phyloP scores from a whole-genome alignment of 2,888 invertebrate genomes.

The Agrotis ipsilon region DNA sequence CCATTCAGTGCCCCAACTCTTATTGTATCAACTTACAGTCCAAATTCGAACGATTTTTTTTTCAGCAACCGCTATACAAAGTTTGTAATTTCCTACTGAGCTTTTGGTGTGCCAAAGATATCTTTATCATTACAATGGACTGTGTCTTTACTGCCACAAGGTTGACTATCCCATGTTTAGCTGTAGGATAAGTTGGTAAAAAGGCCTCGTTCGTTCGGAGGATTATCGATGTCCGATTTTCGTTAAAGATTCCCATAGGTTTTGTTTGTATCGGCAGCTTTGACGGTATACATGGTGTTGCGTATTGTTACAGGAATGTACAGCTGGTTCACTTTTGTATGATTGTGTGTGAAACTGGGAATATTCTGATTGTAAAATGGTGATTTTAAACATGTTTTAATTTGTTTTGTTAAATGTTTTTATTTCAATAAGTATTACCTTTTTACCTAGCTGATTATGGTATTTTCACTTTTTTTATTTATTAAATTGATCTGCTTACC shows the following conservation, averaged over 20 bases:
- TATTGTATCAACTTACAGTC: background rate
- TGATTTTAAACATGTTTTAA: constrained; percentile 22
- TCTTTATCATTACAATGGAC: constrained; percentile 5
- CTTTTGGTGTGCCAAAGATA: constrained; percentile 57
- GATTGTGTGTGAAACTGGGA: constrained; percentile 53
- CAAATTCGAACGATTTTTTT: constrained; percentile 12
- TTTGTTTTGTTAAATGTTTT: background rate
- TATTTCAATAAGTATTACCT: background rate
- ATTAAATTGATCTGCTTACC: too few relatives aligned
- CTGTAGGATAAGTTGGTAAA: constrained; percentile 21
- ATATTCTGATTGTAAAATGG: constrained; percentile 35
- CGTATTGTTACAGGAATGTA: constrained; percentile 55
- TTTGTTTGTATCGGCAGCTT: constrained; percentile 70
- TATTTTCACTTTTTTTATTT: too few relatives aligned
- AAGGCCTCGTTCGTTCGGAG: constrained; percentile 67
- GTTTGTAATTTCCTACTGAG: constrained; percentile 59
- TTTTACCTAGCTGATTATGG: too few relatives aligned
- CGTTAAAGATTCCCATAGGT: constrained; percentile 74
- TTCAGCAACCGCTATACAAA: constrained; percentile 33
- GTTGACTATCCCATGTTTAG: constrained; percentile 31
- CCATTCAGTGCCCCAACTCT: background rate
- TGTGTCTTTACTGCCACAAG: constrained; percentile 12
- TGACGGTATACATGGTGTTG: constrained; percentile 65
- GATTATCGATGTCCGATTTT: constrained; percentile 79
- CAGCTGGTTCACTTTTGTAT: constrained; percentile 57